Evolutionary conservation across 1,140 invertebrate species (phyloP).

Genomic region (Venustaconcha ellipsiformis): DNA sequence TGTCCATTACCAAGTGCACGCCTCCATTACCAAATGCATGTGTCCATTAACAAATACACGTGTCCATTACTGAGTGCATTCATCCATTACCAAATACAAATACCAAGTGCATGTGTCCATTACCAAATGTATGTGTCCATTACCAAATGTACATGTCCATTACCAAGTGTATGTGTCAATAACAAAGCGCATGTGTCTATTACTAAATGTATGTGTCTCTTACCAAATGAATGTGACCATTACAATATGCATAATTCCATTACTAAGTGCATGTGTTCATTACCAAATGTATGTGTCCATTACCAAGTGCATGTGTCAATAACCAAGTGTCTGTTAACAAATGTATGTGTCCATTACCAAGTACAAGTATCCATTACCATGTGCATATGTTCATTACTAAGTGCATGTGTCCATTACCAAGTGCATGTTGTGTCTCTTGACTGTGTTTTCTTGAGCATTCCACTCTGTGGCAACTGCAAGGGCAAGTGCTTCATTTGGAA

Average conservation of each 20-base stretch:
- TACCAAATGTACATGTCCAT: no score
- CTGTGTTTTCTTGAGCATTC: constrained; percentile 82
- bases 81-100: no score
- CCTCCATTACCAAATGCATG: no score
- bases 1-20: no score
- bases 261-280: constrained; percentile 86
- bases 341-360: constrained; percentile 86
- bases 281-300: constrained; percentile 24
- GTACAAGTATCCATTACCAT: constrained; percentile 86
- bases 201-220: no score
- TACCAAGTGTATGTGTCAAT: no score
- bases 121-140: no score
- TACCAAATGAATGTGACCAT: constrained; percentile 24
- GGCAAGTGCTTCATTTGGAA: constrained; percentile 89
- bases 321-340: constrained; percentile 74
- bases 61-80: constrained; percentile 86
- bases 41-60: no score
- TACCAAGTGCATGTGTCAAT: constrained; percentile 86
- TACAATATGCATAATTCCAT: constrained; percentile 86
- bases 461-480: constrained; percentile 93
- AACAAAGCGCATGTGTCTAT: no score
- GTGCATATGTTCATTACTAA: constrained; percentile 86
- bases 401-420: constrained; percentile 81
- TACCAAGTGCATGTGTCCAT: no score
- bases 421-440: constrained; percentile 88